Base-by-base conservation (phyloP, 2,797 vertebrate species). In the Varecia variegata region DNA sequence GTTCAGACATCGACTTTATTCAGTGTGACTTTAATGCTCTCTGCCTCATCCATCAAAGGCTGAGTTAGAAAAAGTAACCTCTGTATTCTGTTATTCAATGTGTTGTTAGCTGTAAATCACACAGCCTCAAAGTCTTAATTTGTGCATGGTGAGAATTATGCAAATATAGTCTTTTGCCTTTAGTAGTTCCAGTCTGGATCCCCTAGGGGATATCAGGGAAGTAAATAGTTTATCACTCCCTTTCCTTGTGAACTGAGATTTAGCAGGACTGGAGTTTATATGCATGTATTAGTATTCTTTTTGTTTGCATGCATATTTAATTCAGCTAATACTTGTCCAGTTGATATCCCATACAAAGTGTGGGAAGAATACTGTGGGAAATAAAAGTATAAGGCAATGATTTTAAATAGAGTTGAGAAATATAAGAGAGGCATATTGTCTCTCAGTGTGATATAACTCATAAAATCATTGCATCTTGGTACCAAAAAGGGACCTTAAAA, bases 101-200 rank as follows among this genome's bases (percentile, higher is more conserved):
- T 84, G 71, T 88, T 62, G 70, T 80, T 81, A 23, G 7, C 54
- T 90, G 14, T 52, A 93, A 90, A 52, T 90, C 71, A 96, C 47
- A 80, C n/a, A 58, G 65, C 23, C 8, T 60, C 27, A 23, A 56
- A 73, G 86, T 60, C 35, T 94, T 80, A 60, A 70, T n/a, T 87
- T 94, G 67, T 40, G 70, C 27, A 8, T 81, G 45, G 56, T 43
- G 38, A 93, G 50, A 94, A 67, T 87, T 93, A 94, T 83, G 43
- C 81, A 95, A 35, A 90, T 74, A 12, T 14, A n/a, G 38, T 85
- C 74, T 93, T 94, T 88, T 88, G 80, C 88, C 71, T 93, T 76
- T 47, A 25, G 52, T 52, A 88, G 58, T 88, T 88, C 47, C 5
- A 15, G 76, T 93, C 52, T 73, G 62, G 50, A 71, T 93, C 62